Evolutionary conservation across 2,113 vertebrate species (phyloP), one percentile per base, ranked within the genome.

Genomic region (Chiloscyllium plagiosum): DNA sequence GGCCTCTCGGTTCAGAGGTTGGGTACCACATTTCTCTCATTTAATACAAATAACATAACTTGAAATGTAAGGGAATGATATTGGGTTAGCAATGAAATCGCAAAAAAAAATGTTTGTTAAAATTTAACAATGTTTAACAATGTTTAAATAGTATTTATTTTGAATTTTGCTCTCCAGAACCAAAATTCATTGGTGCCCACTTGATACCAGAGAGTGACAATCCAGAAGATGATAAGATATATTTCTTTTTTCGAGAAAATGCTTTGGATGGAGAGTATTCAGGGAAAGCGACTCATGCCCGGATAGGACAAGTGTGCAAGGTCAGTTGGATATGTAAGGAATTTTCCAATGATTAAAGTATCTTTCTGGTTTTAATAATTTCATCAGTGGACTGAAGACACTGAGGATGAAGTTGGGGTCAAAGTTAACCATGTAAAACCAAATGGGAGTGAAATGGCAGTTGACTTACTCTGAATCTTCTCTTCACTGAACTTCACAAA

Each of bases 281-380:
- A 52, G 99, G 99, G 96, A 99, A 99, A 97, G 99, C 99, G 90
- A 99, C 99, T 37, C 98, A 99, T 0, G 98, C 99, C 96, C 98
- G 99, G 96, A 98, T 99, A 95, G 99, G 99, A 96, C 99, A 99
- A 97, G 98, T 99, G 96, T 99, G 99, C 97, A 99, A 99, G 98
- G 99, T 99, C 97, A 98, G 94, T 61, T n/a, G 37, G 15, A 20
- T 22, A 37, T 42, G 17, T 42, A 37, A 47, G n/a, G 13, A 17
- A 80, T 37, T 80, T 33, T 70, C 69, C 69, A 37, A 15, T 2
- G 4, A 22, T 42, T 4, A 83, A 42, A 5, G 19, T 83, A 17
- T 42, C 37, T 20, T 83, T 4, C 37, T 83, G 78, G n/a, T 83
- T 42, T 47, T 83, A 83, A 83, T 83, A 17, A n/a, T 42, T 83